Evolutionary conservation across 2,888 invertebrate species (phyloP), one percentile per base, ranked within the genome.

Genomic region (Drosophila vallismaia): DNA sequence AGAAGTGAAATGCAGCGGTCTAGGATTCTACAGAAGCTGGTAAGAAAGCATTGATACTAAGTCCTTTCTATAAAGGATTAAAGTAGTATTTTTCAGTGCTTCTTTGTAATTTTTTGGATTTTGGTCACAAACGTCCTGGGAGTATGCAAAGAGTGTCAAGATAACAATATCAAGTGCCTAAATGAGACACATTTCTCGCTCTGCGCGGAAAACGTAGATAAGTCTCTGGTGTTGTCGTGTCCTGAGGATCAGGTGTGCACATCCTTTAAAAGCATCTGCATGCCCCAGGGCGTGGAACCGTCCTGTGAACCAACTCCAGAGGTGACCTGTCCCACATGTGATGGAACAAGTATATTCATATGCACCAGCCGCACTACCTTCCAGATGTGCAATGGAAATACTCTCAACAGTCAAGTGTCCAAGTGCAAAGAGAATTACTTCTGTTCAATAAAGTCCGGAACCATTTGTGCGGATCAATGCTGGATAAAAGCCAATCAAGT

Each of bases 361-460:
- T 89, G 89, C 60, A 87, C 80, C 24, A 87, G 87, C 52, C 74
- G 76, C 45, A 86, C 73, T 10, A 74, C 84, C 6, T 88, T 78
- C 49, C 77, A 62, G 4, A 57, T 54, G 67, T 89, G 89, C 57
- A 8, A 76, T 14, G 72, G 71, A 3, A 10, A 1, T 0, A 5
- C 12, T 0, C 8, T 73, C 28, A 68, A 54, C 1, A 14, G 14
- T 1, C 38, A 54, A 4, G 31, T 55, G 2, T 74, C 55, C 0
- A 42, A 44, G 3, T 90, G 89, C 14, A 85, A 83, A 1, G 9
- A 12, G 0, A 68, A 53, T 7, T 60, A 57, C 2, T 36, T 62
- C 6, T 89, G 89, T 44, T 68, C 84, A 3, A 77, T 80, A 1
- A 33, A 50, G 1, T 70, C 71, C 1, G 76, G 73, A 4, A 55